Evolutionary conservation across 2,888 invertebrate genomes (phyloP).

Genomic region (Netelia virgata): DNA sequence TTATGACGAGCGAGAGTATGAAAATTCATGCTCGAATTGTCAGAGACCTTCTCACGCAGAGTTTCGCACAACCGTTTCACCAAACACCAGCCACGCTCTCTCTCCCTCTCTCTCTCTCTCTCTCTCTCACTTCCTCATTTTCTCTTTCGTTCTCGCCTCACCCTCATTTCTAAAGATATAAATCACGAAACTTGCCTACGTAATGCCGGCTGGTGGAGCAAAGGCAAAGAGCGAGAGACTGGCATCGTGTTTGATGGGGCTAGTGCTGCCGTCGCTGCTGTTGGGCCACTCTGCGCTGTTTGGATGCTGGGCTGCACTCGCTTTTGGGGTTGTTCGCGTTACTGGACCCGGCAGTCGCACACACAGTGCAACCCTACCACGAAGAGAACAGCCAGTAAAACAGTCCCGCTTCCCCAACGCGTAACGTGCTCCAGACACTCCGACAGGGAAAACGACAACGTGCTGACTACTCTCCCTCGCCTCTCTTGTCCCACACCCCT

Average conservation of each 20-base stretch:
- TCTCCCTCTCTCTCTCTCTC: conserved; percentile 22
- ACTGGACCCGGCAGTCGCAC: conserved; percentile 49
- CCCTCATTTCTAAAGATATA: conserved; percentile 68
- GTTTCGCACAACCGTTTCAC: conserved; percentile 44
- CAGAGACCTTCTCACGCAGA: conserved; percentile 30
- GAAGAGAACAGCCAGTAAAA: conserved; percentile 49
- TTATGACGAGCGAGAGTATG: conserved; percentile 32
- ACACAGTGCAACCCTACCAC: conserved; percentile 27
- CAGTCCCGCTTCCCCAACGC: conserved; percentile 57
- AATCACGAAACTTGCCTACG: conserved; percentile 70
- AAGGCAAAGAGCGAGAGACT: conserved; percentile 64
- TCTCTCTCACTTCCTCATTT: conserved; percentile 31
- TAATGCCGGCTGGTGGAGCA: conserved; percentile 62
- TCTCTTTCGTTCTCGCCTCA: conserved; percentile 14
- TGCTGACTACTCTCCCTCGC: background rate
- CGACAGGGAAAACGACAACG: conserved; percentile 54
- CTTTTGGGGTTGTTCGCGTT: conserved; percentile 53
- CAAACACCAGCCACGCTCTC: background rate
- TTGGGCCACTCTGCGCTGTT: conserved; percentile 29
- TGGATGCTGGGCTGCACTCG: conserved; percentile 10
- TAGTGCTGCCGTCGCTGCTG: background rate
- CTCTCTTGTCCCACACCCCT: too few relatives aligned
- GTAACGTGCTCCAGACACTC: conserved; percentile 47
- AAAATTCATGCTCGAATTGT: conserved; percentile 44
- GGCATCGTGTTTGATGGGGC: conserved; percentile 63